Conservation (phyloP, 2,797 vertebrate species). For the Myotis findleyi region DNA sequence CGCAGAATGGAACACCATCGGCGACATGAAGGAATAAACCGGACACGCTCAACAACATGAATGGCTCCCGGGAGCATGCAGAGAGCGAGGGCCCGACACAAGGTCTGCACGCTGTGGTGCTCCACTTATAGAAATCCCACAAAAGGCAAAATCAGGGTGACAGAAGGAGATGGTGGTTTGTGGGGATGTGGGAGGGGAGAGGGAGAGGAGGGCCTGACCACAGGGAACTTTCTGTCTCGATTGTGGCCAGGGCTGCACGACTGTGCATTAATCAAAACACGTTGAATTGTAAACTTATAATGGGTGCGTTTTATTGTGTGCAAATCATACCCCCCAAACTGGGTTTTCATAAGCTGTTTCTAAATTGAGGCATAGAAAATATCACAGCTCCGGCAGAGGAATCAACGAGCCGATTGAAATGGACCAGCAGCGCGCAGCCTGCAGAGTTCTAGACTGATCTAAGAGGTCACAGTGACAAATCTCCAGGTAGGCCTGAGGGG, state of each 20-base stretch:
- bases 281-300: rapidly evolving
- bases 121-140: neutral
- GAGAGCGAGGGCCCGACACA: neutral
- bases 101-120: rapidly evolving
- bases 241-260: rapidly evolving
- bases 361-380: neutral
- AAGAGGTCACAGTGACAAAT: no score
- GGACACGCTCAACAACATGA: rapidly evolving
- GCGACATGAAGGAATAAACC: rapidly evolving
- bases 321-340: neutral
- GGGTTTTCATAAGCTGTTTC: neutral
- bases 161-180: neutral
- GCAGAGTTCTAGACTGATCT: neutral
- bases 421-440: no score
- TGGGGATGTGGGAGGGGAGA: rapidly evolving
- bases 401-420: neutral
- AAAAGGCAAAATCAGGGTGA: neutral
- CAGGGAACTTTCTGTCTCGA: rapidly evolving
- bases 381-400: neutral
- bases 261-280: rapidly evolving
- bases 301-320: neutral
- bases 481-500: neutral
- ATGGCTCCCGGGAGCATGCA: rapidly evolving
- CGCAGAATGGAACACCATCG: rapidly evolving
- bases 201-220: neutral